Base-by-base conservation (phyloP, 2,113 vertebrate genomes). In the Gulo gulo region DNA sequence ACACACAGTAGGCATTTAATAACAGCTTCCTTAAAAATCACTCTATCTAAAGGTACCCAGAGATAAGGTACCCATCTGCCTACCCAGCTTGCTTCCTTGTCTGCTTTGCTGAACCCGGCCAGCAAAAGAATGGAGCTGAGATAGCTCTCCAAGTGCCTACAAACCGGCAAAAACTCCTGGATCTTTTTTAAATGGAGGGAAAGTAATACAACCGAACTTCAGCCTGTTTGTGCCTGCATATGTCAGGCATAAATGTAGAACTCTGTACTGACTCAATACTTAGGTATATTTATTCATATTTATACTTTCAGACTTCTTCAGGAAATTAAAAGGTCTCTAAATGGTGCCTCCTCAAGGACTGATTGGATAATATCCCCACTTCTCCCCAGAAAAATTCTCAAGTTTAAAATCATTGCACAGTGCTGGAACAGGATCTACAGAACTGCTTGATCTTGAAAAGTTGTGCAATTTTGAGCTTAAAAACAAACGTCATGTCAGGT, bases 371-470 rank as follows among this genome's bases (percentile, higher is more conserved):
- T 95, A 31, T 61, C 76, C 79, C 73, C 67, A 11, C 23, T 93
- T 26, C 4, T 24, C 23, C 29, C 16, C 23, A n/a, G 81, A 59
- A 87, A 85, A 90, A 96, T 50, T 83, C n/a, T 57, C 47, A 76
- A 88, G 63, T 65, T 86, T 29, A 94, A 69, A 84, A 84, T 88
- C 79, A 45, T 76, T 94, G 95, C 45, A 95, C 59, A 97, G 88
- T 89, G 50, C 55, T 94, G 81, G 47, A 91, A 90, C 16, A 92
- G 63, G n/a, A 67, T 61, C 73, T 86, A 76, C 13, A 80, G 67
- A 91, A 57, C 61, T 74, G 57, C 61, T 96, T 89, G 69, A 90
- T 81, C 47, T 95, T 86, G 16, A 96, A 93, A 96, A 84, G 76
- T 18, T 91, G 89, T 94, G 84, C 76, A 80, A 81, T 61, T 87